Evolutionary conservation across 2,113 vertebrate species (phyloP).

Genomic region (Ceyx margarethae): DNA sequence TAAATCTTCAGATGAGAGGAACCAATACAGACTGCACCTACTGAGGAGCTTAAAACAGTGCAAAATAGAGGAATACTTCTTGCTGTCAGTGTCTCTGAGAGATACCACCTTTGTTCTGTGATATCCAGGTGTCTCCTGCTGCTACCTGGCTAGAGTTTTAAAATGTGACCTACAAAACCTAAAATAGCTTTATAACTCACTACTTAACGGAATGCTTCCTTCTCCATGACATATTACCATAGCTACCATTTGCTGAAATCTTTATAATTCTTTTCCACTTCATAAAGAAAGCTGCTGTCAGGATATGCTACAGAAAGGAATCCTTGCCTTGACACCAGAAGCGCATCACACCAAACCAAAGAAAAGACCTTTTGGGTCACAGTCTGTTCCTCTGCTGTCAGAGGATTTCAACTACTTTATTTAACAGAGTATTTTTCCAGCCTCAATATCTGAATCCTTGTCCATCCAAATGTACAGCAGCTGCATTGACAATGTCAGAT

Average conservation of each 20-base stretch:
- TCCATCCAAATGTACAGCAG: background rate
- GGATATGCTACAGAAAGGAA: background rate
- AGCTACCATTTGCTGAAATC: background rate
- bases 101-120: background rate
- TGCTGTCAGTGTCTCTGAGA: background rate
- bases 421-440: background rate
- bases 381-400: too few species aligned
- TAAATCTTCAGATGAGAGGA: background rate
- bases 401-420: background rate
- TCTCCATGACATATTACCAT: background rate
- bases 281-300: background rate
- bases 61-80: background rate
- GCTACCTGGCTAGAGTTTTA: background rate
- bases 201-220: background rate
- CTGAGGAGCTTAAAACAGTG: background rate
- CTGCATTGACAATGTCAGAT: background rate
- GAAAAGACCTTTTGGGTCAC: background rate
- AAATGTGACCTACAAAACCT: background rate
- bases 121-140: background rate
- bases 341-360: background rate
- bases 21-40: background rate
- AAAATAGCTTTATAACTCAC: background rate
- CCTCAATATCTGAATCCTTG: background rate
- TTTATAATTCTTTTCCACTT: background rate
- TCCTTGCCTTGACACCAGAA: background rate